phyloP scores from a whole-genome alignment of 2,888 invertebrate species.

The Hypena proboscidalis region DNA sequence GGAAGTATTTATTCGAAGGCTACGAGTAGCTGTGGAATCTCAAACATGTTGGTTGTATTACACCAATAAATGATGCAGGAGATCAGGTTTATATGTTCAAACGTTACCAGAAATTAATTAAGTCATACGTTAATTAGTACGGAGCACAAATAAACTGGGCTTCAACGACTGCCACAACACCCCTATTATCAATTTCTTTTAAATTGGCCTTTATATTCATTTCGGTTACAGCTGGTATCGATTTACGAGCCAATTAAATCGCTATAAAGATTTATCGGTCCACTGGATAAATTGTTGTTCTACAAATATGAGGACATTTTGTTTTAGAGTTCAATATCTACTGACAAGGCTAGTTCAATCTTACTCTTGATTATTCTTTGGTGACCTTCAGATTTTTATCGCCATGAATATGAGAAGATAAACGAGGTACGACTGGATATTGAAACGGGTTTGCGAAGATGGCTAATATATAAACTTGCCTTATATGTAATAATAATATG shows the following conservation, averaged over 20 bases:
- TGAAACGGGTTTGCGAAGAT: too few relatives aligned
- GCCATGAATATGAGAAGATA: background rate
- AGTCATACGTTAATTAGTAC: slow-evolving; percentile 38
- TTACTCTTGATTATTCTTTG: slow-evolving; percentile 7
- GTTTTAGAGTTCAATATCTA: slow-evolving; percentile 13
- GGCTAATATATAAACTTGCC: too few relatives aligned
- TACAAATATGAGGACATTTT: slow-evolving; percentile 36
- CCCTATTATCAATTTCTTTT: slow-evolving; percentile 71
- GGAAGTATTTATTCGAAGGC: too few relatives aligned
- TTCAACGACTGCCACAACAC: slow-evolving; percentile 50
- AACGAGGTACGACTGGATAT: too few relatives aligned
- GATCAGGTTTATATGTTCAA: background rate
- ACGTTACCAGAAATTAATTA: slow-evolving; percentile 20
- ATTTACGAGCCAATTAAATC: slow-evolving; percentile 77
- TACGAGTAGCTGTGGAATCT: too few relatives aligned
- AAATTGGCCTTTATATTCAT: slow-evolving; percentile 75
- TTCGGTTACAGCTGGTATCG: slow-evolving; percentile 70
- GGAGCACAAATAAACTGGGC: slow-evolving; percentile 43
- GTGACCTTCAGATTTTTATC: slow-evolving; percentile 12
- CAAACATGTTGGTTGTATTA: too few relatives aligned
- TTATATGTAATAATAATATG: too few relatives aligned
- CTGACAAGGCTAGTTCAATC: slow-evolving; percentile 14
- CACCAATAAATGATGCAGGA: background rate
- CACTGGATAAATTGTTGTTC: slow-evolving; percentile 43
- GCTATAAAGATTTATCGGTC: slow-evolving; percentile 46